Conservation (phyloP, 92 coral and sea anemone genomes). For the Zoanthus gigantus region DNA sequence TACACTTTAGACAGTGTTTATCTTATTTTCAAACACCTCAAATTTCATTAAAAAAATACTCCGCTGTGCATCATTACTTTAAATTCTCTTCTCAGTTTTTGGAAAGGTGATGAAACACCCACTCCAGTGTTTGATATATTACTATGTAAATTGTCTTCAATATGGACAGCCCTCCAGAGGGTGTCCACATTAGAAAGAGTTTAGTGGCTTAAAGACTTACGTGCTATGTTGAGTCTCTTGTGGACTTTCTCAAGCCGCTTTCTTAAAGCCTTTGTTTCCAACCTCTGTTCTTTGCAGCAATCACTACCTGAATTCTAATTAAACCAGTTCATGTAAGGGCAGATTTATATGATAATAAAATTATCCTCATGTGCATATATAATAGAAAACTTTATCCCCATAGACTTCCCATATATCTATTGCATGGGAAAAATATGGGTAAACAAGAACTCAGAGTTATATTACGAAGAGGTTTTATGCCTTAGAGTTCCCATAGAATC, state of each 20-base stretch:
- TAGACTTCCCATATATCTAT: too few relatives aligned
- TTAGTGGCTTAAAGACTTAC: constrained; percentile 21
- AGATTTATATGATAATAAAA: too few relatives aligned
- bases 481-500: too few relatives aligned
- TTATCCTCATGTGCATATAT: too few relatives aligned
- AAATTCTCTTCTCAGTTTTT: background rate
- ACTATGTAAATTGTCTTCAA: background rate
- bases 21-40: background rate
- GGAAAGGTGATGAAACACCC: background rate
- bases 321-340: background rate
- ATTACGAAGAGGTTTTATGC: too few relatives aligned
- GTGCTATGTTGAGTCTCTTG: constrained; percentile 26
- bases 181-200: constrained; percentile 5
- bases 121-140: background rate
- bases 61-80: background rate
- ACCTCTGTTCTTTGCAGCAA: constrained; percentile 53
- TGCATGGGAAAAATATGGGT: too few relatives aligned
- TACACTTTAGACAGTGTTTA: constrained; percentile 2
- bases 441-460: too few relatives aligned
- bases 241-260: constrained; percentile 53
- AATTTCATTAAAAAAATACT: background rate
- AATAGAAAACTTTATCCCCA: too few relatives aligned
- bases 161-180: background rate
- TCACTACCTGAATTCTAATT: background rate
- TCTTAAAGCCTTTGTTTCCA: constrained; percentile 51